These are phyloP conservation scores for Percopsis omiscomaycus DNA, from an alignment of 2,797 vertebrate genomes.

Conservation along the genomic window DNA sequence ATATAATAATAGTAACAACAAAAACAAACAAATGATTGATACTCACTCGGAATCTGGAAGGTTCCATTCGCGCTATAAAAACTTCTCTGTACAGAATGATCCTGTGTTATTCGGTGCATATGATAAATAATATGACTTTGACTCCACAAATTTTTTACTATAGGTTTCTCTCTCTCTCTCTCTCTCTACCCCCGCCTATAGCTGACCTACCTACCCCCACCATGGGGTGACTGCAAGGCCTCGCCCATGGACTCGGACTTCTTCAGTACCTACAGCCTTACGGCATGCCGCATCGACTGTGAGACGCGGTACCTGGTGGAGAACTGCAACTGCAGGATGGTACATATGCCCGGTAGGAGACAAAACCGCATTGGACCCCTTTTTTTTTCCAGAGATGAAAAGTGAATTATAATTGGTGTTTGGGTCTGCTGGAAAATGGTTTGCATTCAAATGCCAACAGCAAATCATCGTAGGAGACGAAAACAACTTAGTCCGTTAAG, in stretches of 20 bases:
- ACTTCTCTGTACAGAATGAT: too few relatives aligned
- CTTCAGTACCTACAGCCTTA: slow-evolving; percentile 95
- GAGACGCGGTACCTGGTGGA: slow-evolving; percentile 98
- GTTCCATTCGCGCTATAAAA: too few relatives aligned
- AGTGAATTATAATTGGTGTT: not conserved
- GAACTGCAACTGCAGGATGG: slow-evolving; percentile 99
- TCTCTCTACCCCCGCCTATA: slow-evolving; percentile 53
- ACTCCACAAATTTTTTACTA: too few relatives aligned
- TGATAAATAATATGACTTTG: too few relatives aligned
- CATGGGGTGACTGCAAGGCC: slow-evolving; percentile 96
- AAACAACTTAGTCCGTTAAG: slow-evolving; percentile 18
- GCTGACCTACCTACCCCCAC: slow-evolving; percentile 94
- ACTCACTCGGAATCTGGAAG: too few relatives aligned
- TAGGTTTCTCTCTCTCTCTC: not conserved
- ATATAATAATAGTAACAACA: too few relatives aligned
- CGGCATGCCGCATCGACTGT: slow-evolving; percentile 95
- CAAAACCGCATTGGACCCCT: not conserved
- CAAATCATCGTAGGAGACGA: slow-evolving; percentile 17
- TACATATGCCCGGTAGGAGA: slow-evolving; percentile 94
- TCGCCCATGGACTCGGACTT: slow-evolving; percentile 91
- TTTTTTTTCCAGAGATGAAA: not conserved
- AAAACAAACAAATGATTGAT: too few relatives aligned
- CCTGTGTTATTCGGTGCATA: too few relatives aligned
- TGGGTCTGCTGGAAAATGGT: not conserved
- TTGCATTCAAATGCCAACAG: slow-evolving; percentile 11